phyloP scores from a whole-genome alignment of 1,140 invertebrate genomes.

The Medauroidea extradentata region DNA sequence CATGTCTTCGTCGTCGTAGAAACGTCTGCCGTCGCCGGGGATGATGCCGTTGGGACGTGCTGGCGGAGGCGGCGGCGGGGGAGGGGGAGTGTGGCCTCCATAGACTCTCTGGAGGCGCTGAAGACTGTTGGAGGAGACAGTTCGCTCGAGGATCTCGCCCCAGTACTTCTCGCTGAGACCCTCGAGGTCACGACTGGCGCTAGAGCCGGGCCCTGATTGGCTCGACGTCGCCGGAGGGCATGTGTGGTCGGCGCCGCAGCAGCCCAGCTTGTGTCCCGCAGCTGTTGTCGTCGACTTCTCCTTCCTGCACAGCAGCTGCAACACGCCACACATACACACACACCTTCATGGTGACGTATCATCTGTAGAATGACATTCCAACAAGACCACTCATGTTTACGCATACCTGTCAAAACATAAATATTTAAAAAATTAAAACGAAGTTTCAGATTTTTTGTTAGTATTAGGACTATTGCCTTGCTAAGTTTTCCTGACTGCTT shows the following conservation, averaged over 20 bases:
- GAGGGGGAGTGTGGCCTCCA: background rate
- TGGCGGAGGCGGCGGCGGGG: background rate
- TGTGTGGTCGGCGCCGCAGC: conserved; percentile 37
- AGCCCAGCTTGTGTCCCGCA: conserved; percentile 42
- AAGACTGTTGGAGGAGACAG: conserved; percentile 61
- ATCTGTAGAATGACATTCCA: too few relatives aligned
- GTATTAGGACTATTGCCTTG: too few relatives aligned
- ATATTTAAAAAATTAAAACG: too few relatives aligned
- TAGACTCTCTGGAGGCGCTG: conserved; percentile 53
- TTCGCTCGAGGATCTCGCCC: conserved; percentile 68
- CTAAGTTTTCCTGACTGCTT: too few relatives aligned
- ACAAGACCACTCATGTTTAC: too few relatives aligned
- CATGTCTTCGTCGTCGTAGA: too few relatives aligned
- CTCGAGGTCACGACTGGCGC: conserved; percentile 52
- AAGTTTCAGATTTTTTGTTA: too few relatives aligned
- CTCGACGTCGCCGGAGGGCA: conserved; percentile 27
- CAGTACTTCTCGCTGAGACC: conserved; percentile 70
- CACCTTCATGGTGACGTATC: too few relatives aligned
- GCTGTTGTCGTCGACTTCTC: conserved; percentile 35
- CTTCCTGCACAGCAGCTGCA: conserved; percentile 11
- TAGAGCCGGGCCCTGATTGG: conserved; percentile 34
- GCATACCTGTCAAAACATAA: too few relatives aligned
- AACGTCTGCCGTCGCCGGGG: too few relatives aligned
- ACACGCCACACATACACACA: background rate
- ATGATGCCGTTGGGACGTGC: too few relatives aligned